phyloP scores from a whole-genome alignment of 2,113 vertebrate species.

The Equus przewalskii region DNA sequence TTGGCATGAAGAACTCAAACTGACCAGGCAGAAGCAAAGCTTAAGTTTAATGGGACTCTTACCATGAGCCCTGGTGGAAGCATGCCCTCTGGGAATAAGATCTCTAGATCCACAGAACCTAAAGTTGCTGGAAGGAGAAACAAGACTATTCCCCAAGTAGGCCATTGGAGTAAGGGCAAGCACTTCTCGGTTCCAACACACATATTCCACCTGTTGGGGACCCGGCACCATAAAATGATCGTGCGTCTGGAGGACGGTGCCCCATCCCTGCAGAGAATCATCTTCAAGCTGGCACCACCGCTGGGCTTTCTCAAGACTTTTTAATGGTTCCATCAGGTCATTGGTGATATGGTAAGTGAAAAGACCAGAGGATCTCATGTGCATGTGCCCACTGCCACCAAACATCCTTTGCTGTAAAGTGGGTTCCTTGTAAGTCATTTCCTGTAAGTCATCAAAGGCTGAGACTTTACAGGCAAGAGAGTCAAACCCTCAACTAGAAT shows the following conservation, averaged over 20 bases:
- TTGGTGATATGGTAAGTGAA: too few relatives aligned
- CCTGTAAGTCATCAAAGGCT: neutral
- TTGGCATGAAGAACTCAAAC: neutral
- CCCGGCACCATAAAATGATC: neutral
- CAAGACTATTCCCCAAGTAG: neutral
- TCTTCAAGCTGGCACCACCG: neutral
- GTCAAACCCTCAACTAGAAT: neutral
- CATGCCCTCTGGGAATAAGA: neutral
- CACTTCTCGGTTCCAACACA: neutral
- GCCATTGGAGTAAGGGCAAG: neutral
- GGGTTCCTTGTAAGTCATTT: neutral
- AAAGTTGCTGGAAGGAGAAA: neutral
- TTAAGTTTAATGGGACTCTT: neutral
- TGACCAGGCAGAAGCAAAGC: neutral
- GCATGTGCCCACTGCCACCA: rapidly evolving
- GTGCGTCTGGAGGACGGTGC: rapidly evolving
- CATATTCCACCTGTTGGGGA: neutral
- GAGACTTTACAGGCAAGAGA: neutral
- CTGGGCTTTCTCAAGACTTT: neutral
- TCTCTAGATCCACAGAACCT: neutral
- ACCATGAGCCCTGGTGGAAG: neutral
- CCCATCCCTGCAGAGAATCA: neutral
- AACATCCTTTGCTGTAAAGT: neutral
- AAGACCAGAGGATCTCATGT: neutral
- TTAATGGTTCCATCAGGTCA: too few relatives aligned